A percentile compares a stretch with the other conserved stretches of the same genome.
These are phyloP conservation scores for Arion vulgaris DNA, from an alignment of 1,140 invertebrate species.

Conservation along the genomic window DNA sequence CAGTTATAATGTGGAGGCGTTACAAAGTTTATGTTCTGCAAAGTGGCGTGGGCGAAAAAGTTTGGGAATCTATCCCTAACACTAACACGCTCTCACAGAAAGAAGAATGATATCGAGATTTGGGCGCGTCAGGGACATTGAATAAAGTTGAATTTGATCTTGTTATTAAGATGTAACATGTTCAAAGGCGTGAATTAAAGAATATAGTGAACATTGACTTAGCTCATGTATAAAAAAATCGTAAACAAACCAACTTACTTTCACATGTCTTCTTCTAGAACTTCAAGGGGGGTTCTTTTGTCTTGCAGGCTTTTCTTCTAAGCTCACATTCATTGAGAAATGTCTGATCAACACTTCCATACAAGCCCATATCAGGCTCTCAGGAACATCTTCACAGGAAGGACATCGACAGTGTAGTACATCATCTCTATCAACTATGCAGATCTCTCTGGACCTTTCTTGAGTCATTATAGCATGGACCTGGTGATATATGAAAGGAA, in stretches of 20 bases:
- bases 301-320: not conserved
- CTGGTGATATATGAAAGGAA: not conserved
- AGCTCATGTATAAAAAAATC: too few species aligned
- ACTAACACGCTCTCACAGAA: too few species aligned
- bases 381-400: not conserved
- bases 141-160: too few species aligned
- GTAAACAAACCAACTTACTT: not conserved
- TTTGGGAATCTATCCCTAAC: too few species aligned
- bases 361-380: not conserved
- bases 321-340: not conserved
- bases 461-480: not conserved
- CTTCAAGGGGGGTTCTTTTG: not conserved
- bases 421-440: not conserved
- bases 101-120: too few species aligned
- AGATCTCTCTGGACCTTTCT: constrained; percentile 14
- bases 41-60: too few species aligned
- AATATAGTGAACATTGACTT: too few species aligned
- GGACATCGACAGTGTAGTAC: constrained; percentile 11
- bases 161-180: too few species aligned
- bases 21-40: too few species aligned
- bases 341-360: not conserved
- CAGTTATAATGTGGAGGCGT: too few species aligned
- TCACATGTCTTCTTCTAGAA: not conserved
- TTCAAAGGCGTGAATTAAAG: too few species aligned
- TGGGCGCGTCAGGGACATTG: too few species aligned